Conservation (phyloP, 2,113 vertebrate species). For the Globicephala melas region DNA sequence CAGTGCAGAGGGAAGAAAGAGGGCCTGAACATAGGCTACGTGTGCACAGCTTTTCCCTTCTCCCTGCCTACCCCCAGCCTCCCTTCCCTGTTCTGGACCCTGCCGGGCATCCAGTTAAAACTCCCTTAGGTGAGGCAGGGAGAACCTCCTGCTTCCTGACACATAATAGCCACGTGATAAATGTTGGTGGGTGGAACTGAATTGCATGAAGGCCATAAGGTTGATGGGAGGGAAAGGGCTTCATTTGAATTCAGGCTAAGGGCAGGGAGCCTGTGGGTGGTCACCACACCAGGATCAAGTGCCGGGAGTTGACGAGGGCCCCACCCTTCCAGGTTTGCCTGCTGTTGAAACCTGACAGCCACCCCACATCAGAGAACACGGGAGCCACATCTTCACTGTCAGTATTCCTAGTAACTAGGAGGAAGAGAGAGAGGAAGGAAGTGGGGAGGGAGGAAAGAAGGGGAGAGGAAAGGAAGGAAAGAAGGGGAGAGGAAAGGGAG, state of each 20-base stretch:
- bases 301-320: neutral
- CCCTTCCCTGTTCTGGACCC: neutral
- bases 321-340: neutral
- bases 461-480: neutral
- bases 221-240: neutral
- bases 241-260: neutral
- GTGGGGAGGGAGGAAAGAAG: neutral
- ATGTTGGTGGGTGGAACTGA: neutral
- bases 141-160: neutral
- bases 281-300: neutral
- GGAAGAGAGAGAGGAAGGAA: rapidly evolving
- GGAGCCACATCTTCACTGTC: neutral
- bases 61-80: neutral
- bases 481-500: too few relatives aligned
- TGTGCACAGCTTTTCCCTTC: neutral
- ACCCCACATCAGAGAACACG: neutral
- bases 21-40: neutral
- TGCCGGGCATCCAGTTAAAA: neutral
- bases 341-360: conserved; percentile 40
- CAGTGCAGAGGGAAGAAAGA: neutral
- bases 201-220: neutral
- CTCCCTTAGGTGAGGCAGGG: neutral
- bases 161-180: neutral
- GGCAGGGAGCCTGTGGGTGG: conserved; percentile 8
- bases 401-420: neutral